phyloP scores from a whole-genome alignment of 2,113 vertebrate species.

The Psilopsiagon aymara region DNA sequence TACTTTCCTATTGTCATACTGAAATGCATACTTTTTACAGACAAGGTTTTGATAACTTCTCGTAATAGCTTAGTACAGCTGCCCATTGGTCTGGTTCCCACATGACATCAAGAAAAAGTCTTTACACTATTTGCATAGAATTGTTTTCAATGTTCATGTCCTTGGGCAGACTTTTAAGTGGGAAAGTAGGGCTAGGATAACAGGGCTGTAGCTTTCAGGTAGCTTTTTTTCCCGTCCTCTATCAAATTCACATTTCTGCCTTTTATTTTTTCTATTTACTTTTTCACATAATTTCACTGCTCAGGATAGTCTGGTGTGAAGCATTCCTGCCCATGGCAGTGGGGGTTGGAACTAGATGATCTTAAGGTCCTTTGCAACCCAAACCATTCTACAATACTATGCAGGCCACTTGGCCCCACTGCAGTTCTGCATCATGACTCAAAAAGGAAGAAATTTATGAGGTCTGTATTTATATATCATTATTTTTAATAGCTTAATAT shows the following conservation, averaged over 20 bases:
- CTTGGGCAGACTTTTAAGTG: not conserved
- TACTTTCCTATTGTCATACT: not conserved
- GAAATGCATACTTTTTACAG: not conserved
- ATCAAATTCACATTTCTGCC: not conserved
- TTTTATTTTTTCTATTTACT: not conserved
- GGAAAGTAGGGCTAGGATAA: not conserved
- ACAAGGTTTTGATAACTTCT: not conserved
- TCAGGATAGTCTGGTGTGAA: not conserved
- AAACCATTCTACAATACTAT: not conserved
- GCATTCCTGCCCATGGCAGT: not conserved
- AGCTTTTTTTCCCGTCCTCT: fast-evolving
- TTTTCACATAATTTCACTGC: not conserved
- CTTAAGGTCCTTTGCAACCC: not conserved
- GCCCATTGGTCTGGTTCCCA: not conserved
- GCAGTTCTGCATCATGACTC: not conserved
- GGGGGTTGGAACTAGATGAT: not conserved
- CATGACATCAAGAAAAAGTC: not conserved
- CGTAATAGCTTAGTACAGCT: not conserved
- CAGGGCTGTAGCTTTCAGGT: not conserved
- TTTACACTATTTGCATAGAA: not conserved
- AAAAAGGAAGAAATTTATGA: not conserved
- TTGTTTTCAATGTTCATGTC: not conserved
- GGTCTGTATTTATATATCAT: not conserved
- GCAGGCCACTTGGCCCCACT: not conserved
- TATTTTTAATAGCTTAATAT: not conserved